Evolutionary conservation across 2,888 invertebrate genomes (phyloP).

Genomic region (Corythucha ciliata): DNA sequence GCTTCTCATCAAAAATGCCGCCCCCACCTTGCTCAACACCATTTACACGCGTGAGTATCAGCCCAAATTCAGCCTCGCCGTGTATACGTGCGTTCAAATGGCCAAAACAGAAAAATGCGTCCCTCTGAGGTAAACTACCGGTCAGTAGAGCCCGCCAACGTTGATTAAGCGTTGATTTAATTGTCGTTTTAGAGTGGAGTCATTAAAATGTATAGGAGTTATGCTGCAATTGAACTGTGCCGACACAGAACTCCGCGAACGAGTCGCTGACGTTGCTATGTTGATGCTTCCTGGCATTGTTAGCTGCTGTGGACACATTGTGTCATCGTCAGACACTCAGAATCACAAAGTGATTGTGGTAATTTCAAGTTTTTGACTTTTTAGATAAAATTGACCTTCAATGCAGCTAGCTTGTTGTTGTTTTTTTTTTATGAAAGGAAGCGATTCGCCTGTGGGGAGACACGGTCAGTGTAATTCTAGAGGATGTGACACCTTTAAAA

Average conservation of each 20-base stretch:
- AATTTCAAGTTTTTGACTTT: conserved; percentile 32
- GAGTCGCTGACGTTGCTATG: conserved; percentile 50
- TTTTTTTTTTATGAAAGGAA: conserved; percentile 15
- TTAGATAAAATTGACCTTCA: not conserved
- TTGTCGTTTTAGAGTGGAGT: conserved; percentile 39
- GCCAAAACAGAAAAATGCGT: conserved; percentile 56
- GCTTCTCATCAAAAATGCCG: conserved; percentile 45
- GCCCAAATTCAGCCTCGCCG: conserved; percentile 53
- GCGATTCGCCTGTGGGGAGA: conserved; percentile 20
- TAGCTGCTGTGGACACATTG: conserved; percentile 50
- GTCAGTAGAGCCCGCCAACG: too few relatives aligned
- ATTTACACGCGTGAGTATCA: conserved; percentile 51
- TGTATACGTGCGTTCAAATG: conserved; percentile 55
- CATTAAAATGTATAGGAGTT: conserved; percentile 53
- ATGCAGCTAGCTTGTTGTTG: not conserved
- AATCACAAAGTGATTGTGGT: conserved; percentile 55
- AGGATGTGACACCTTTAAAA: conserved; percentile 37
- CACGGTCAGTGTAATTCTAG: conserved; percentile 41
- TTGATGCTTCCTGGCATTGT: conserved; percentile 57
- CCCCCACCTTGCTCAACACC: conserved; percentile 45
- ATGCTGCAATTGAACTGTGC: conserved; percentile 47
- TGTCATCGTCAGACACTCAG: conserved; percentile 49
- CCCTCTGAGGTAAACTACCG: conserved; percentile 50
- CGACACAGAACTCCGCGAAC: conserved; percentile 44
- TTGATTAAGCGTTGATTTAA: too few relatives aligned